Percentiles rank a stretch among this genome's conserved stretches.
Conservation (phyloP, 1,140 invertebrate species). For the Penaeus japonicus region DNA sequence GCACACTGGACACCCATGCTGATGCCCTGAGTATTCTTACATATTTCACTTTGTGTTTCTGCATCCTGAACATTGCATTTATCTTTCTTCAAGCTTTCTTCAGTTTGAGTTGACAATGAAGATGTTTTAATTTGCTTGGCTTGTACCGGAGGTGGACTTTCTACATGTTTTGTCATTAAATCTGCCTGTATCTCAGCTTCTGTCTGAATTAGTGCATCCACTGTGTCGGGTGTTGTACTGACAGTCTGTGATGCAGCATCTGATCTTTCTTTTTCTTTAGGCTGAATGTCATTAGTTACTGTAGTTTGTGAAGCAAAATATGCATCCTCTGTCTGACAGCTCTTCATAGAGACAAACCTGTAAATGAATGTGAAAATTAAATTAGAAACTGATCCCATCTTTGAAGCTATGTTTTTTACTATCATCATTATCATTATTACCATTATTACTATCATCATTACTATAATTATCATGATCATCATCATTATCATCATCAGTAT, state of each 20-base stretch:
- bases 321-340: constrained; percentile 39
- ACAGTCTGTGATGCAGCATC: not conserved
- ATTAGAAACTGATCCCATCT: not conserved
- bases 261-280: not conserved
- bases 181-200: not conserved
- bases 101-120: constrained; percentile 2
- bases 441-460: too few species aligned
- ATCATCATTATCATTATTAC: too few species aligned
- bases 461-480: too few species aligned
- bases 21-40: not conserved
- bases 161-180: not conserved
- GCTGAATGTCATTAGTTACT: not conserved
- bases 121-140: not conserved
- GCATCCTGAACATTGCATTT: not conserved
- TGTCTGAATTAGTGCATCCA: not conserved
- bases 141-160: too few species aligned
- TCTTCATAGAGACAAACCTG: constrained; percentile 49
- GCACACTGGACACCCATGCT: not conserved
- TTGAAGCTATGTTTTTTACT: too few species aligned
- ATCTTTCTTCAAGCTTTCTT: not conserved
- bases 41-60: not conserved
- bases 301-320: not conserved
- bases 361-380: not conserved
- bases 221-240: not conserved
- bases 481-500: too few species aligned